Base-by-base conservation (phyloP, 2,113 vertebrate genomes). In the Chaetops frenatus region DNA sequence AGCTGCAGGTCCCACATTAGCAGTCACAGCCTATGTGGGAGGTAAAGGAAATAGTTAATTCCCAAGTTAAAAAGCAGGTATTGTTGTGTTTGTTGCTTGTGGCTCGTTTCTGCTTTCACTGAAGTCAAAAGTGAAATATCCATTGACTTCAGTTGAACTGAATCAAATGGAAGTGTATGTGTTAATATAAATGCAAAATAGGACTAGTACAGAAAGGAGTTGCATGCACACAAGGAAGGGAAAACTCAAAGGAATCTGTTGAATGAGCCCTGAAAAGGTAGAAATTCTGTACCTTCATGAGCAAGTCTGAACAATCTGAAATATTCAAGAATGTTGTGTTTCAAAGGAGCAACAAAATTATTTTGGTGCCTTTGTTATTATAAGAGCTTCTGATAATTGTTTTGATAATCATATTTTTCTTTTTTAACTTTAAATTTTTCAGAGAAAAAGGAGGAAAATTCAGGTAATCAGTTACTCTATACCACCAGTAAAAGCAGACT, bases 161-260 rank as follows among this genome's bases (percentile, higher is more conserved):
- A 81, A 80, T 76, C 21, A 72, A 88, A 90, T 71, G 29, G 47
- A 85, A 58, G 28, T 42, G 9, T 19, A 47, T n/a, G 57, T 44
- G 44, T 79, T 82, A 96, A 92, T 82, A 86, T 47, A 92, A 93
- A 86, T 82, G 61, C 70, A 86, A 88, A 96, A 50, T 3, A 72
- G 74, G 77, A 62, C 72, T 51, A 28, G 35, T 25, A 56, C 19
- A 42, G 74, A 33, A 79, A 79, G 16, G 2, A 4, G 13, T 6
- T 35, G 47, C n/a, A 60, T 10, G 35, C 64, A 79, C 15, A 62
- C 10, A 80, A 44, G 7, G 25, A 81, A 81, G 2, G 12, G 20
- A 92, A 60, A 93, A 66, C 9, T 57, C 73, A 57, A 53, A 86
- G 40, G 27, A 81, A 65, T 21, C 18, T 54, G 5, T 9, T 45